Base-by-base conservation (phyloP, 2,797 vertebrate genomes). In the Chelonia mydas region DNA sequence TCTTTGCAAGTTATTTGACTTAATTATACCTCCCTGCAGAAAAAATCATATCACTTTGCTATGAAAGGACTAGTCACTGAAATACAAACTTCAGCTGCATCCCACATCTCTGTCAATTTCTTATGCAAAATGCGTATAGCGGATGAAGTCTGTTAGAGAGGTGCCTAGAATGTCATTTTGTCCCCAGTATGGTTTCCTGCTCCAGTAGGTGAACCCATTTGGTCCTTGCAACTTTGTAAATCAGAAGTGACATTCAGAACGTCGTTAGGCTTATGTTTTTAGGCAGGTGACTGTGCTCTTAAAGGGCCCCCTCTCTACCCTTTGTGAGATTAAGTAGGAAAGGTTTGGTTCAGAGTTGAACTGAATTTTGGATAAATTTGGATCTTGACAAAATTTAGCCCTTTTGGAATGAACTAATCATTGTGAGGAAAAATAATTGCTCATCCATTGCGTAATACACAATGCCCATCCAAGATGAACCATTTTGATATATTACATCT, bases 101-200 rank as follows among this genome's bases (percentile, higher is more conserved):
- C 45, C 37, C 65, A 41, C 21, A 25, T 72, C 37, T 23, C 1
- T 21, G 0, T 27, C 11, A 78, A 86, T 59, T 49, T 5, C 49
- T 91, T 2, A 0, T n/a, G 45, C 8, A 1, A 16, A 12, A 54
- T 1, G 6, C 16, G 3, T 16, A 21, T 0, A 3, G 78, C 0
- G 21, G 33, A 25, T 53, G 74, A 0, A 8, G 0, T 27, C 57
- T 5, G 37, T 5, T 51, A 50, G 83, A 27, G 45, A 78, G 0
- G 1, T 47, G 85, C 49, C 49, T 61, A 54, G 82, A 17, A 49
- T 1, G 7, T 57, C 21, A 1, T 57, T 65, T 50, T 37, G 88
- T n/a, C 84, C 1, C 93, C n/a, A 87, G 45, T 13, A 11, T n/a
- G 25, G 49, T 86, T 85, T 82, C 92, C 90, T 61, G n/a, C 6